Evolutionary conservation across 92 coral and sea anemone genomes (phyloP).

Genomic region (Umimayanthus chanpuru): DNA sequence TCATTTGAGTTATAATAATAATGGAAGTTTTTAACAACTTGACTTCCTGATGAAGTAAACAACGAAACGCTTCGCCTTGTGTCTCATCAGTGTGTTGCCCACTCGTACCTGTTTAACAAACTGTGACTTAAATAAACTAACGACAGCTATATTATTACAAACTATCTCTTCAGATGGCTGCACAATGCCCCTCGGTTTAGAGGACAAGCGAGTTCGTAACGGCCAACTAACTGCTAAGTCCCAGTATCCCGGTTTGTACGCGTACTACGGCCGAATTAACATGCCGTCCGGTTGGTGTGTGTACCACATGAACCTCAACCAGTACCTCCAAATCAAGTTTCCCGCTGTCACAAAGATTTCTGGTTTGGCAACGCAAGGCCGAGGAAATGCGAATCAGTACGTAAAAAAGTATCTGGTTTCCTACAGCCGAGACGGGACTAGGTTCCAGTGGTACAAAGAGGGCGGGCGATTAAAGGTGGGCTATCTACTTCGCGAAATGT

Average conservation of each 20-base stretch:
- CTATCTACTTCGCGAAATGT: not conserved
- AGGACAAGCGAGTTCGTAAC: conserved; percentile 75
- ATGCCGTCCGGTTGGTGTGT: conserved; percentile 81
- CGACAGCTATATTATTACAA: not conserved
- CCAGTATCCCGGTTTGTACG: conserved; percentile 57
- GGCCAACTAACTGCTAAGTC: conserved; percentile 80
- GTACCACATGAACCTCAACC: conserved; percentile 47
- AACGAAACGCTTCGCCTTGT: too few species aligned
- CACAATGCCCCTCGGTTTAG: conserved; percentile 89
- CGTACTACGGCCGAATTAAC: conserved; percentile 75
- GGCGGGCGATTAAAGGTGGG: conserved; percentile 47
- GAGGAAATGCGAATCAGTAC: conserved; percentile 78
- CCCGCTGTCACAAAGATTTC: conserved; percentile 65
- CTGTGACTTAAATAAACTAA: too few species aligned
- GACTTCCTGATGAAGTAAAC: too few species aligned
- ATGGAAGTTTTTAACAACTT: too few species aligned
- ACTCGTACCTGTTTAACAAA: too few species aligned
- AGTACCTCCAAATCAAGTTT: conserved; percentile 78
- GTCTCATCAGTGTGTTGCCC: too few species aligned
- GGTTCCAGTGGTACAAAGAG: conserved; percentile 51
- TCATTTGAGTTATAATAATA: too few species aligned
- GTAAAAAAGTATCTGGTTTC: conserved; percentile 69
- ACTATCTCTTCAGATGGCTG: conserved; percentile 59
- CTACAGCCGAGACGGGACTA: conserved; percentile 71
- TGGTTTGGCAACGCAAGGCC: conserved; percentile 88